phyloP scores from a whole-genome alignment of 2,888 invertebrate genomes.

The Abrostola tripartita region DNA sequence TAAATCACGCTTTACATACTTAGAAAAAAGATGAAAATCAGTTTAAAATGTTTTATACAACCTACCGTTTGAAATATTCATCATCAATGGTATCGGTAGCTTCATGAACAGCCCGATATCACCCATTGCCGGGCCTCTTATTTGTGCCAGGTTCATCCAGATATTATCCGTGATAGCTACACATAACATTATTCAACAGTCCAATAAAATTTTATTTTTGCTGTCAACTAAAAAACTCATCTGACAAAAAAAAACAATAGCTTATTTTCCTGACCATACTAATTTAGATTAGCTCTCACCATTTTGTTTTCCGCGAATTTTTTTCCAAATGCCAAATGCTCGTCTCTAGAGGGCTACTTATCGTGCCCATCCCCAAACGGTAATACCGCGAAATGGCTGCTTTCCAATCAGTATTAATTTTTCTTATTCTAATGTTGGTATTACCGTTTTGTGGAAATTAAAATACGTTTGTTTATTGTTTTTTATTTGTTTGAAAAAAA shows the following conservation, averaged over 20 bases:
- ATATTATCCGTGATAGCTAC: too few relatives aligned
- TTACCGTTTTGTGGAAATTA: not conserved
- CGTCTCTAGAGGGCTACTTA: constrained; percentile 74
- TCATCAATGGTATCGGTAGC: too few relatives aligned
- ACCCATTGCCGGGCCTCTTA: too few relatives aligned
- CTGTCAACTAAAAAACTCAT: not conserved
- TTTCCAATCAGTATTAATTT: constrained; percentile 61
- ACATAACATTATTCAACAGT: not conserved
- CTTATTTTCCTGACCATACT: constrained; percentile 68
- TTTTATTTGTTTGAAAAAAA: not conserved
- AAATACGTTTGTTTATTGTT: not conserved
- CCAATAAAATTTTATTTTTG: not conserved
- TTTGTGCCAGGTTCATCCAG: too few relatives aligned
- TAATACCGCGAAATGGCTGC: constrained; percentile 66
- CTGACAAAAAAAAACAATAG: constrained; percentile 20
- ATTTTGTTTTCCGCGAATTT: constrained; percentile 76
- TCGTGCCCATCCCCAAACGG: constrained; percentile 61
- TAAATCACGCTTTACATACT: too few relatives aligned
- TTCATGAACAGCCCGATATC: too few relatives aligned
- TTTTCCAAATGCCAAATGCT: constrained; percentile 80
- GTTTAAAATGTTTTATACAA: too few relatives aligned
- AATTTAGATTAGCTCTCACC: constrained; percentile 81
- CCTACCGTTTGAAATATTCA: too few relatives aligned
- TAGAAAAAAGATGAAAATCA: too few relatives aligned
- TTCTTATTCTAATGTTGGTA: constrained; percentile 26